Evolutionary conservation across 2,888 invertebrate species (phyloP), one percentile per base, ranked within the genome.

Genomic region (Pandemis cinnamomeana): DNA sequence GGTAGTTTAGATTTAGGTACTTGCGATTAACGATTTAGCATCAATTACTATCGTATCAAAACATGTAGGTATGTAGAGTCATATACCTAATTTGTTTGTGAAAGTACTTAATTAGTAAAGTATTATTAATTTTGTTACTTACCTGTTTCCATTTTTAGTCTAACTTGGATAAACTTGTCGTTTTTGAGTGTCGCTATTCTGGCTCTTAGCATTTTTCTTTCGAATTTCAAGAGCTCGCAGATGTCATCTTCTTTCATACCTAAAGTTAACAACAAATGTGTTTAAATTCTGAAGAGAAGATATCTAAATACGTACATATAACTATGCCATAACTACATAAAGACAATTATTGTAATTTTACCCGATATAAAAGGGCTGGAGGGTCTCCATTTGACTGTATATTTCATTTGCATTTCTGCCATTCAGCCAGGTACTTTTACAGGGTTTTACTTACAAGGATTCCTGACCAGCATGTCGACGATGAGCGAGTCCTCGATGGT

Each of bases 91-190:
- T 20, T 1, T 20, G 20, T 20, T 20, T 20, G 20, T 20, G 20
- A 20, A 20, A 20, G 20, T 0, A 1, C n/a, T n/a, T n/a, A 20
- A 20, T 20, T 20, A 20, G 20, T 20, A 20, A 20, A 20, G 20
- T 20, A 20, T 20, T 20, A 46, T 46, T 46, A 10, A 3, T n/a
- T 55, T 0, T 11, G 20, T 58, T 58, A 94, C 98, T 58, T 58
- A 94, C 98, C 98, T 71, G 99, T 99, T 95, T 99, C 99, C 97
- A 99, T 98, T 94, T 98, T 96, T 82, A 99, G 94, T 81, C 98
- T 95, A 48, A 98, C 97, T 95, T 98, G 98, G 78, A 98, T 97
- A 84, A 99, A 98, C 93, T 99, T 98, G 87, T 99, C 99, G 86
- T 96, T 98, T 88, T 97, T 97, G 76, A 99, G 90, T 0, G 96